phyloP scores from a whole-genome alignment of 2,797 vertebrate genomes.

The Sebastes matsubarae region DNA sequence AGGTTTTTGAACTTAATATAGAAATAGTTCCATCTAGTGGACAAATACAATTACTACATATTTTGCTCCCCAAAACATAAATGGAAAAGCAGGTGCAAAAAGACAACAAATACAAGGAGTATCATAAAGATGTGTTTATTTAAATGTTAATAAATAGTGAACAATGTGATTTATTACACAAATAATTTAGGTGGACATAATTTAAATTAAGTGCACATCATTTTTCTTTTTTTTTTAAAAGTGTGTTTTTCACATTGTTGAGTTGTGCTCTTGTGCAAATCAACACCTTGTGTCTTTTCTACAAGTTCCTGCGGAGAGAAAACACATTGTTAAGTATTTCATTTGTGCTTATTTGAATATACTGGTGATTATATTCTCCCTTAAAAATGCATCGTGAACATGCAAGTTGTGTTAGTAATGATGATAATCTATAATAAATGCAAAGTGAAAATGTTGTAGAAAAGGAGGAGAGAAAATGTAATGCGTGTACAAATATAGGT shows the following conservation, averaged over 20 bases:
- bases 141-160: constrained; percentile 73
- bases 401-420: neutral
- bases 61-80: neutral
- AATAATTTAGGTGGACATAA: constrained; percentile 44
- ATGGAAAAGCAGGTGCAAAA: neutral
- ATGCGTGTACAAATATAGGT: too few species aligned
- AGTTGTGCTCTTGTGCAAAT: constrained; percentile 73
- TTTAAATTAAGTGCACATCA: constrained; percentile 53
- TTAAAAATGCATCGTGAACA: too few species aligned
- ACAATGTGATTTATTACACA: constrained; percentile 42
- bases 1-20: neutral
- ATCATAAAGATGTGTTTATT: constrained; percentile 76
- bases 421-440: neutral
- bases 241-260: constrained; percentile 36
- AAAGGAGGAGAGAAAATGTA: neutral
- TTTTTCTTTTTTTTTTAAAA: neutral
- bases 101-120: neutral
- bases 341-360: neutral
- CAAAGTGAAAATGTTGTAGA: neutral
- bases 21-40: constrained; percentile 58
- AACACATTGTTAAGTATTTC: neutral
- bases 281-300: constrained; percentile 80
- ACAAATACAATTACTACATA: neutral
- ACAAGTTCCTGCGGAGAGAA: constrained; percentile 64
- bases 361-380: accelerated